phyloP scores from a whole-genome alignment of 2,888 invertebrate species.

The Caenorhabditis sp. region DNA sequence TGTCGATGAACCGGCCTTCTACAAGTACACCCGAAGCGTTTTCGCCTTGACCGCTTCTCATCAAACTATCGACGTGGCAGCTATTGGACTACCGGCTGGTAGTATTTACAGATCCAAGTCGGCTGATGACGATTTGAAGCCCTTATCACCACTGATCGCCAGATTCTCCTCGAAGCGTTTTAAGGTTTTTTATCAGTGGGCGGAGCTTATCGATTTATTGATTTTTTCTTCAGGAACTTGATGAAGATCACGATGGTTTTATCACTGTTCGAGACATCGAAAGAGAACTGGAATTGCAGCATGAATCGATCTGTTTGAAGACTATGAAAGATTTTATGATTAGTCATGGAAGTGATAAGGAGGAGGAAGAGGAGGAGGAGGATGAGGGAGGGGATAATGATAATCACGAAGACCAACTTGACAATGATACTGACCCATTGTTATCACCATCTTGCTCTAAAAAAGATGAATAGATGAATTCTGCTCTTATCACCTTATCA shows the following conservation, averaged over 20 bases:
- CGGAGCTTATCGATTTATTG: neutral
- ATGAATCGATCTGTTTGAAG: slow-evolving; percentile 53
- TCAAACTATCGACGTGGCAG: slow-evolving; percentile 43
- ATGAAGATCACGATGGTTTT: slow-evolving; percentile 76
- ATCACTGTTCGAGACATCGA: slow-evolving; percentile 75
- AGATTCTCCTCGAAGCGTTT: slow-evolving; percentile 60
- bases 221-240: slow-evolving; percentile 64
- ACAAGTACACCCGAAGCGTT: slow-evolving; percentile 71
- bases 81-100: slow-evolving; percentile 67
- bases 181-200: slow-evolving; percentile 30
- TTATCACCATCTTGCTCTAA: slow-evolving; percentile 25
- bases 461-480: slow-evolving; percentile 13
- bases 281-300: slow-evolving; percentile 59
- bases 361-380: slow-evolving; percentile 7
- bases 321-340: slow-evolving; percentile 49
- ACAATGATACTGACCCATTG: slow-evolving; percentile 19
- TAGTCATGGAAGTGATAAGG: neutral
- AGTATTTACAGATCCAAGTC: slow-evolving; percentile 69
- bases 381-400: neutral
- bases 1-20: slow-evolving; percentile 72
- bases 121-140: slow-evolving; percentile 64
- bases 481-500: neutral
- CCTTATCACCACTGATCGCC: slow-evolving; percentile 60
- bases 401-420: neutral
- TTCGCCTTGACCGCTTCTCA: slow-evolving; percentile 73